Evolutionary conservation across 2,113 vertebrate species (phyloP).

Genomic region (Sigmodon hispidus): DNA sequence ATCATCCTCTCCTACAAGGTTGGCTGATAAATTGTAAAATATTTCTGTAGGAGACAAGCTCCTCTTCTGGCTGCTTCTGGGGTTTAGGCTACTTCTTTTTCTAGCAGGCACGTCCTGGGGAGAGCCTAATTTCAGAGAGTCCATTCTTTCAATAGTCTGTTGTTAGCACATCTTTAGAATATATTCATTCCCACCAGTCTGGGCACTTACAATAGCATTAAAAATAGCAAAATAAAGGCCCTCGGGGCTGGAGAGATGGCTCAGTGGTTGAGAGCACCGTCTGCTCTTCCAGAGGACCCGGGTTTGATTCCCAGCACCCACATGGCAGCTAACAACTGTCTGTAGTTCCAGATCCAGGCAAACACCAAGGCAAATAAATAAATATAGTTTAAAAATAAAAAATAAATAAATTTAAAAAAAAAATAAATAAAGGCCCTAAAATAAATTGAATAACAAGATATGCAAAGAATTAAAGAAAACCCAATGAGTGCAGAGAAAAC

Average conservation of each 20-base stretch:
- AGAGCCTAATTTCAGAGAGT: background rate
- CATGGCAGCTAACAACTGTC: too few relatives aligned
- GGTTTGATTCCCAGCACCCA: too few relatives aligned
- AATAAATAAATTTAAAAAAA: too few relatives aligned
- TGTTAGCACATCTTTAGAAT: background rate
- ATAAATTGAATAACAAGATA: background rate
- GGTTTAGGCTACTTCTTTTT: too few relatives aligned
- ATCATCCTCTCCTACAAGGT: background rate
- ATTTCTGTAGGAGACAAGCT: background rate
- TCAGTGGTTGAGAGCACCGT: too few relatives aligned
- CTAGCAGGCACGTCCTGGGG: too few relatives aligned
- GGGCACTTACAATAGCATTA: background rate
- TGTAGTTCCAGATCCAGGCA: too few relatives aligned
- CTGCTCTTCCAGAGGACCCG: too few relatives aligned
- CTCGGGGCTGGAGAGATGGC: too few relatives aligned
- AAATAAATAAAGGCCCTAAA: too few relatives aligned
- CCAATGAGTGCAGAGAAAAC: background rate
- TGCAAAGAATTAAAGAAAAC: background rate
- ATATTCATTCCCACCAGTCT: background rate
- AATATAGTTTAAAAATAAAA: too few relatives aligned
- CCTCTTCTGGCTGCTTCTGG: background rate
- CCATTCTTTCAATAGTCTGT: background rate
- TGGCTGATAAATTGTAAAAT: background rate
- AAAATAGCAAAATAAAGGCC: background rate
- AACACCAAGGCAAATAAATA: too few relatives aligned